Evolutionary conservation across 2,113 vertebrate genomes (phyloP).

Genomic region (Tricholaema leucomelas): DNA sequence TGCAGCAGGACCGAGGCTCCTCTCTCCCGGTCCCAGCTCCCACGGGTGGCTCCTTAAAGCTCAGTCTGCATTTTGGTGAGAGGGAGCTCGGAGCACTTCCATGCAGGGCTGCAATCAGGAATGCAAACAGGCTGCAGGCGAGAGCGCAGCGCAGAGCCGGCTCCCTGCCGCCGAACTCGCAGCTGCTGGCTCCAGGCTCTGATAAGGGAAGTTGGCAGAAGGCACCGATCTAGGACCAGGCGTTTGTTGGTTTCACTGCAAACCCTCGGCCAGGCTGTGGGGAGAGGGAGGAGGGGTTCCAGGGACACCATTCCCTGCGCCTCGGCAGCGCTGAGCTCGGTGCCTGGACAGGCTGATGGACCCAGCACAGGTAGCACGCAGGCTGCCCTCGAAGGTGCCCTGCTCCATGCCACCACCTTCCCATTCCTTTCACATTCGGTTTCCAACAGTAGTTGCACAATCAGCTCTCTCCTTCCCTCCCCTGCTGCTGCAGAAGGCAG

Average conservation of each 20-base stretch:
- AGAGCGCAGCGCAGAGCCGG: not conserved
- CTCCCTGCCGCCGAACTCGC: not conserved
- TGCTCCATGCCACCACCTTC: not conserved
- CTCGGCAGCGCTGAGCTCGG: not conserved
- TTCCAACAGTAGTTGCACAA: not conserved
- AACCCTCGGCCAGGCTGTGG: not conserved
- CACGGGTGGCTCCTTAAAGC: conserved; percentile 37
- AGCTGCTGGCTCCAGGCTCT: not conserved
- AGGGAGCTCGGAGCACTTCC: conserved; percentile 51
- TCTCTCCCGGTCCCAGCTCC: conserved; percentile 21
- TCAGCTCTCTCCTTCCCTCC: not conserved
- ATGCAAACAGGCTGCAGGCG: conserved; percentile 55
- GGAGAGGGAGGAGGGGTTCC: not conserved
- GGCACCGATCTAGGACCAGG: not conserved
- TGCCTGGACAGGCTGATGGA: not conserved
- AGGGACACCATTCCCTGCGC: not conserved
- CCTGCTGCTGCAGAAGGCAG: not conserved
- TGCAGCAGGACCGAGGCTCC: not conserved
- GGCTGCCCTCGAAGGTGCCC: not conserved
- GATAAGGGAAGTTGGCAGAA: conserved; percentile 26
- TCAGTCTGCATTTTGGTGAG: conserved; percentile 54
- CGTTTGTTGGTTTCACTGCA: not conserved
- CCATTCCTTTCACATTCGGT: not conserved
- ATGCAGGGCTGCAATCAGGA: conserved; percentile 43
- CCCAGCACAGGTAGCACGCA: not conserved